Conservation (phyloP, 2,113 vertebrate genomes). For the Eurystomus gularis region DNA sequence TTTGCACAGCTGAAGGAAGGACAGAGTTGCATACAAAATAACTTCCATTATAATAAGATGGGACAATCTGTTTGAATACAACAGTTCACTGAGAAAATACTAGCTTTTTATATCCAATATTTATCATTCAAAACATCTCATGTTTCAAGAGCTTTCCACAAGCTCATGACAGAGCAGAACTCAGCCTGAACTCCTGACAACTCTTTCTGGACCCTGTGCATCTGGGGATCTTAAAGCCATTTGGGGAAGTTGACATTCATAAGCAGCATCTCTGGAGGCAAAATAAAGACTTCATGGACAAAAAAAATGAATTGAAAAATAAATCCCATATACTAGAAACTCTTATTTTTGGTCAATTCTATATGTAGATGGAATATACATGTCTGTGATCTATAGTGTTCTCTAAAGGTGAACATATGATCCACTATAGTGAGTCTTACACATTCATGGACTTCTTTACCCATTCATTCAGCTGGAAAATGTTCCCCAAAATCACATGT, state of each 20-base stretch:
- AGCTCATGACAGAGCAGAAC: neutral
- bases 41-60: neutral
- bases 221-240: neutral
- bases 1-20: neutral
- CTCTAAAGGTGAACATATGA: neutral
- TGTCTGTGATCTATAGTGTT: neutral
- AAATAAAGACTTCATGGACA: neutral
- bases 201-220: neutral
- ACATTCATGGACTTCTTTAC: neutral
- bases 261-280: neutral
- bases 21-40: neutral
- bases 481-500: neutral
- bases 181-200: neutral
- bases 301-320: neutral
- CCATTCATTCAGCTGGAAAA: neutral
- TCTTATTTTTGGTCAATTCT: neutral
- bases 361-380: fast-evolving
- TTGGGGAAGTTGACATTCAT: neutral
- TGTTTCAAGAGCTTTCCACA: neutral
- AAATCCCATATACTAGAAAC: neutral
- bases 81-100: neutral
- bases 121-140: fast-evolving
- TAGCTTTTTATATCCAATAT: neutral
- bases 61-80: neutral
- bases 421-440: neutral